These are phyloP conservation scores for Cossypha niveicapilla DNA, from an alignment of 2,797 vertebrate genomes.

Conservation along the genomic window DNA sequence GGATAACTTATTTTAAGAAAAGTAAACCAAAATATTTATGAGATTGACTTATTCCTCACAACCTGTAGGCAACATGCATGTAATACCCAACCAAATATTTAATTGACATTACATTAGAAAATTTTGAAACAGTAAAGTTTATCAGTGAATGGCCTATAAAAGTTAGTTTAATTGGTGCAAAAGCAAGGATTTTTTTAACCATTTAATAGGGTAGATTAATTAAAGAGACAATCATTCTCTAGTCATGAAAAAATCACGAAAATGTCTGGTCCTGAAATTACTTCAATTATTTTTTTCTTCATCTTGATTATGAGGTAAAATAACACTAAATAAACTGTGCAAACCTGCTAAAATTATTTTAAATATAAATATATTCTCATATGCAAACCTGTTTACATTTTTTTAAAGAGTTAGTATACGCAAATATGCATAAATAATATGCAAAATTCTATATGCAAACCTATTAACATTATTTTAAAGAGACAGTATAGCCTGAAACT, in stretches of 20 bases:
- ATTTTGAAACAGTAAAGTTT: not conserved
- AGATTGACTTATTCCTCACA: not conserved
- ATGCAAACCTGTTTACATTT: not conserved
- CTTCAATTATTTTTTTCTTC: not conserved
- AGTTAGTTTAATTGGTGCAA: not conserved
- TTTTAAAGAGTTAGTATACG: too few species aligned
- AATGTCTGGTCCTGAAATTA: not conserved
- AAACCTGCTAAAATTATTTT: not conserved
- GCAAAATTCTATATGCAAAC: too few species aligned
- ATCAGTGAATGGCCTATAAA: not conserved
- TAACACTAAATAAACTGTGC: not conserved
- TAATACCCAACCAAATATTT: not conserved
- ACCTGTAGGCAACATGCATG: not conserved
- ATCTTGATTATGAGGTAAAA: not conserved
- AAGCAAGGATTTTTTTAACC: rapidly evolving
- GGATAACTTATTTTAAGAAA: not conserved
- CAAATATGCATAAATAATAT: too few species aligned
- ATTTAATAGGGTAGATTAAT: not conserved
- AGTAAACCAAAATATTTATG: not conserved
- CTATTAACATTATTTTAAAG: not conserved
- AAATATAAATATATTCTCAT: not conserved
- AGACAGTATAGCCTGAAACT: not conserved
- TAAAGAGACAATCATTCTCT: not conserved
- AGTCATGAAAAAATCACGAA: not conserved
- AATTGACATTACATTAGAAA: not conserved